Conservation (phyloP, 2,888 invertebrate genomes). For the Alloscopus bannaensis region DNA sequence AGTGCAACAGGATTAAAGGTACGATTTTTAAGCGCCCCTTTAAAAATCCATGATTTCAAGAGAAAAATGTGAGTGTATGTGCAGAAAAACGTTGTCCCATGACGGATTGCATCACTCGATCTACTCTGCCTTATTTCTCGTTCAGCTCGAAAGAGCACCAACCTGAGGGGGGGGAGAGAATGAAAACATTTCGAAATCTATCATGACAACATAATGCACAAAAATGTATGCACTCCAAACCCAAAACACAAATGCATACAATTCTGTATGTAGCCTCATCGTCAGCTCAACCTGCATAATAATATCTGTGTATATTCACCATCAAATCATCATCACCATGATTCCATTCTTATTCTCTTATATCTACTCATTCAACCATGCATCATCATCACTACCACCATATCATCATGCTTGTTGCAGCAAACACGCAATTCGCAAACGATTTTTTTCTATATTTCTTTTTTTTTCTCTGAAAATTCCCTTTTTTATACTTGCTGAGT, state of each 20-base stretch:
- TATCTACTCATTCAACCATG: slow-evolving; percentile 42
- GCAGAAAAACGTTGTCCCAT: slow-evolving; percentile 55
- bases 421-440: too few species aligned
- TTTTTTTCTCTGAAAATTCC: slow-evolving; percentile 11
- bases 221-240: slow-evolving; percentile 5
- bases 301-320: too few species aligned
- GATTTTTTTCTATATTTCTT: too few species aligned
- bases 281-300: too few species aligned
- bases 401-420: background rate
- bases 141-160: slow-evolving; percentile 53
- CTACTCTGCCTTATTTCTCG: slow-evolving; percentile 34
- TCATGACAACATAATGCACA: slow-evolving; percentile 24
- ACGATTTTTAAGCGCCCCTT: too few species aligned
- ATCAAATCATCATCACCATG: too few species aligned
- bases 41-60: too few species aligned
- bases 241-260: slow-evolving; percentile 1
- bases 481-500: background rate
- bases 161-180: slow-evolving; percentile 27
- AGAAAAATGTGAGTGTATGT: too few species aligned
- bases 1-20: too few species aligned
- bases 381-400: background rate
- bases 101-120: slow-evolving; percentile 59
- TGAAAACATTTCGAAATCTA: slow-evolving; percentile 50
- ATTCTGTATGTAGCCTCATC: too few species aligned
- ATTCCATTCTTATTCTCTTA: slow-evolving; percentile 39